Conservation (phyloP, 1,140 invertebrate species). For the Habropoda laboriosa region DNA sequence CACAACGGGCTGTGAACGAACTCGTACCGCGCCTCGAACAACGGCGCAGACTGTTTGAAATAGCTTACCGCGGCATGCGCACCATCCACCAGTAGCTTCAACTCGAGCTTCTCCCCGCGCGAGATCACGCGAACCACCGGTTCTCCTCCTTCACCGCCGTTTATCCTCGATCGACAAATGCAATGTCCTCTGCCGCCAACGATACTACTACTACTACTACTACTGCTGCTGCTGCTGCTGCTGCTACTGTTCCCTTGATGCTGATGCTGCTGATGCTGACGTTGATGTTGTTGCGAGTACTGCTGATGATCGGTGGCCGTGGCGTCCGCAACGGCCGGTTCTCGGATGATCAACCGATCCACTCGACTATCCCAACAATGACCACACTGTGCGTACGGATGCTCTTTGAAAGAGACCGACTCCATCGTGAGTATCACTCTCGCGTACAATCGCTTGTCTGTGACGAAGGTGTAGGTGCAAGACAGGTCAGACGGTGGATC, state of each 20-base stretch:
- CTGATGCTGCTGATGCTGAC: background rate
- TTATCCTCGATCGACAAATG: conserved; percentile 80
- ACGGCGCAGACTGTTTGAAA: conserved; percentile 90
- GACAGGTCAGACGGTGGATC: conserved; percentile 85
- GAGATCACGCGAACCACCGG: conserved; percentile 85
- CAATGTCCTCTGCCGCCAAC: conserved; percentile 77
- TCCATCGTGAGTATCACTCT: conserved; percentile 89
- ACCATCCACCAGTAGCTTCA: conserved; percentile 91
- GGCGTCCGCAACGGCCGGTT: conserved; percentile 82
- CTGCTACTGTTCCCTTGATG: background rate
- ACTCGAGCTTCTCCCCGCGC: conserved; percentile 88
- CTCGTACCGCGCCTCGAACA: conserved; percentile 93
- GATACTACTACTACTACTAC: no score
- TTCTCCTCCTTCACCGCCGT: background rate
- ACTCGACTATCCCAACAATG: conserved; percentile 92
- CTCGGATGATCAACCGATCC: conserved; percentile 83
- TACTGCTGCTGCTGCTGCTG: background rate
- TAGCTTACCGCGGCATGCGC: conserved; percentile 91
- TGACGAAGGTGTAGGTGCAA: conserved; percentile 92
- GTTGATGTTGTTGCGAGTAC: conserved; percentile 15
- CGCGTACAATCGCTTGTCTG: conserved; percentile 89
- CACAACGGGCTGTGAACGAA: conserved; percentile 94
- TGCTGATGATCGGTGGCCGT: background rate
- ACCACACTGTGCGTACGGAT: conserved; percentile 89
- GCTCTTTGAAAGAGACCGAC: conserved; percentile 87